These are phyloP conservation scores for Sebastes schlegelii DNA, from an alignment of 2,113 vertebrate genomes.

Conservation along the genomic window DNA sequence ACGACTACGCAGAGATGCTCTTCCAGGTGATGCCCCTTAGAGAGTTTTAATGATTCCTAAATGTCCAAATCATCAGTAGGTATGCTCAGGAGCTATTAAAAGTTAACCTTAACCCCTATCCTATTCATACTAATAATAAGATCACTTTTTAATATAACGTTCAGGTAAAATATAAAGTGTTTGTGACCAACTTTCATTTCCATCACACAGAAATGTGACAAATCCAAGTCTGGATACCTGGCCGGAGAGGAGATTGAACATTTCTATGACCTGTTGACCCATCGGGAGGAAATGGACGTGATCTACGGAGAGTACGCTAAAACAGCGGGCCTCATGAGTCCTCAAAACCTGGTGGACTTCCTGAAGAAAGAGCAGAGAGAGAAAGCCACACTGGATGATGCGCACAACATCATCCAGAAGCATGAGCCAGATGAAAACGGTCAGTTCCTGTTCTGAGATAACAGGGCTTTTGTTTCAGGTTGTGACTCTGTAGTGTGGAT, in stretches of 20 bases:
- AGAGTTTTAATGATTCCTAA: background rate
- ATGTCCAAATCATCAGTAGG: background rate
- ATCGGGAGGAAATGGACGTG: slow-evolving; percentile 88
- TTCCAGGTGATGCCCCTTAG: slow-evolving; percentile 86
- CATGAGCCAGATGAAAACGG: slow-evolving; percentile 91
- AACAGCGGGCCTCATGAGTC: slow-evolving; percentile 83
- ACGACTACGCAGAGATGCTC: slow-evolving; percentile 88
- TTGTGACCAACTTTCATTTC: slow-evolving; percentile 18
- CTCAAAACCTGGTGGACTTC: slow-evolving; percentile 87
- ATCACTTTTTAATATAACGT: background rate
- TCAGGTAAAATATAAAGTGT: background rate
- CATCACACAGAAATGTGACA: slow-evolving; percentile 89
- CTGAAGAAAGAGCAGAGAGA: slow-evolving; percentile 88
- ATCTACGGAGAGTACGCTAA: slow-evolving; percentile 86
- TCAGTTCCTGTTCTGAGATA: slow-evolving; percentile 68
- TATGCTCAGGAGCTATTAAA: background rate
- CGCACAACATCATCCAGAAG: slow-evolving; percentile 88
- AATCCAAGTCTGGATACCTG: slow-evolving; percentile 88
- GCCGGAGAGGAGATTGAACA: slow-evolving; percentile 90
- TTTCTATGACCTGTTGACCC: slow-evolving; percentile 93
- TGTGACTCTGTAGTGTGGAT: too few relatives aligned
- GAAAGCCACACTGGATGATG: slow-evolving; percentile 80
- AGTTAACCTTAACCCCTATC: background rate
- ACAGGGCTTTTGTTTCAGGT: background rate
- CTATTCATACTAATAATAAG: background rate